Base-by-base conservation (phyloP, 30 jellyfish, hydroid and myxozoan species). In the Aurelia sp. region DNA sequence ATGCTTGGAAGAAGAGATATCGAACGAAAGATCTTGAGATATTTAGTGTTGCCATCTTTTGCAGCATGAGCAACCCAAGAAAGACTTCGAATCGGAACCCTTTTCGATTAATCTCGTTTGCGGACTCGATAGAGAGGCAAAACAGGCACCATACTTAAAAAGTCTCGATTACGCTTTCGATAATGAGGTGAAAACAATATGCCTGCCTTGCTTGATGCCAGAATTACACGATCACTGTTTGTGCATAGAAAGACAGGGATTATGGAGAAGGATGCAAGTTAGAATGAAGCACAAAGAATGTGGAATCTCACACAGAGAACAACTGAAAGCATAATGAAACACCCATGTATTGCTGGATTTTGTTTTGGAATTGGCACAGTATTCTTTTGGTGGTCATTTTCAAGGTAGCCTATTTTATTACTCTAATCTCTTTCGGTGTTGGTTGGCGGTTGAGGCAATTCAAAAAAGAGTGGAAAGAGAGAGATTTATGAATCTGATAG, bases 281-380 rank as follows among this genome's bases (percentile, higher is more conserved):
- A 44, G 52, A 5, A 76, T 19, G 52, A 76, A 60, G 86, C 9
- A 59, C 55, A 44, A 44, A 44, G 55, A 44, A 44, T 44, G 55
- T 44, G 55, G 55, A 44, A 44, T 44, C 55, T 44, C 55, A 13
- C 15, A 44, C 55, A 27, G 22, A 76, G 76, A 76, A 17, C 23
- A 4, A 9, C 41, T 1, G 20, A 30, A 18, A 33, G 76, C 86
- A 80, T 80, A 13, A 80, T 80, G 90, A 66, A 69, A 63, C 90
- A 80, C 65, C 90, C 90, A 3, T 66, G 74, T 66, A 6, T 66
- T 65, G 50, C 58, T 80, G 90, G 89, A 8, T 53, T 80, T 48
- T n/a, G 37, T 37, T 66, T 80, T 17, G 82, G 73, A 11, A 6
- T 80, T 53, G 37, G 76, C 44, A 53, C 90, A 5, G 48, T 78